Percentiles rank a stretch among this genome's conserved stretches.
Conservation (phyloP, 2,797 vertebrate genomes). For the Pangasius mekongensis region DNA sequence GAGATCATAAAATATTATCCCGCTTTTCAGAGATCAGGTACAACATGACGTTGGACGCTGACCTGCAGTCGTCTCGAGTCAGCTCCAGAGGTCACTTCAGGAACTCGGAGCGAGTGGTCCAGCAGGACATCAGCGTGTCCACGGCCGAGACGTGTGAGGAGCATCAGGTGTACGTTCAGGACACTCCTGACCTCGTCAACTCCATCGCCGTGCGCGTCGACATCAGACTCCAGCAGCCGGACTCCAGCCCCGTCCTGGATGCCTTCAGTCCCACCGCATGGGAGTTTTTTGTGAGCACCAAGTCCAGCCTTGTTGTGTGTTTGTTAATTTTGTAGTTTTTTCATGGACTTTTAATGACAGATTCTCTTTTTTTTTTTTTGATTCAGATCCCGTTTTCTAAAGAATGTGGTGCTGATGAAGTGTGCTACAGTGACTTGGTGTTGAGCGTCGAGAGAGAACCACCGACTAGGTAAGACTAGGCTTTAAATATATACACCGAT, state of each 20-base stretch:
- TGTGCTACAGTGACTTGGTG: slow-evolving; percentile 53
- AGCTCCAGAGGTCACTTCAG: slow-evolving; percentile 81
- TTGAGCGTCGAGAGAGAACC: slow-evolving; percentile 37
- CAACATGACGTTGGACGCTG: slow-evolving; percentile 80
- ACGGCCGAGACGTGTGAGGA: slow-evolving; percentile 65
- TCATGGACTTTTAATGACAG: neutral
- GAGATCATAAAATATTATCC: neutral
- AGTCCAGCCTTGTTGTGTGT: neutral
- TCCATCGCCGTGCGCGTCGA: slow-evolving; percentile 78
- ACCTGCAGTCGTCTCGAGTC: slow-evolving; percentile 76
- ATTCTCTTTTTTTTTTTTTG: neutral
- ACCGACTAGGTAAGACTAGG: slow-evolving; percentile 30
- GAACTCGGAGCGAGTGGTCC: slow-evolving; percentile 76
- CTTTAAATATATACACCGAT: neutral
- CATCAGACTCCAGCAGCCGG: slow-evolving; percentile 70
- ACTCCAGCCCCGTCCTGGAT: slow-evolving; percentile 80
- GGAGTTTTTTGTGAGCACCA: slow-evolving; percentile 79
- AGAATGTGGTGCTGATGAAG: slow-evolving; percentile 82
- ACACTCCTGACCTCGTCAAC: slow-evolving; percentile 79
- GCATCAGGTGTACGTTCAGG: slow-evolving; percentile 78
- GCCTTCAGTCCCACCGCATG: slow-evolving; percentile 73
- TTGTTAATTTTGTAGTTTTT: neutral
- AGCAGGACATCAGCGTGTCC: slow-evolving; percentile 66
- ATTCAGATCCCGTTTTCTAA: slow-evolving; percentile 83
- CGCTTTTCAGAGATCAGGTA: slow-evolving; percentile 71